A percentile compares a stretch with the other conserved stretches of the same genome.
Evolutionary conservation across 1,140 invertebrate genomes (phyloP).

Genomic region (Maconellicoccus hirsutus): DNA sequence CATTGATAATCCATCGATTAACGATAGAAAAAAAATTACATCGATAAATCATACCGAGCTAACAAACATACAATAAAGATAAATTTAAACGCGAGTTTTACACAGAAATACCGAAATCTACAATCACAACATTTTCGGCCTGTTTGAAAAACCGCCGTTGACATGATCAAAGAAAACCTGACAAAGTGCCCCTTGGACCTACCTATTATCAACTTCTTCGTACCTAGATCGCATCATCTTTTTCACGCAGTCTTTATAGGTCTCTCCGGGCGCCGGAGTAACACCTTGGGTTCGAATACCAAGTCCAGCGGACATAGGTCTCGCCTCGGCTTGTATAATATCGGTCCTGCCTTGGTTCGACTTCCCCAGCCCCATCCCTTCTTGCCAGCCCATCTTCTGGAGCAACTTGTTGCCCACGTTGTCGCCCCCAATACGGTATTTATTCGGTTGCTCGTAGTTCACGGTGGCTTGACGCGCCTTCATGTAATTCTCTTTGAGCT

Average conservation of each 20-base stretch:
- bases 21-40: too few species aligned
- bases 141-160: not conserved
- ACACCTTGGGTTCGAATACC: slow-evolving; percentile 61
- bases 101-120: too few species aligned
- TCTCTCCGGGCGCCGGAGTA: slow-evolving; percentile 64
- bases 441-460: slow-evolving; percentile 50
- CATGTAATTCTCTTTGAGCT: slow-evolving; percentile 53
- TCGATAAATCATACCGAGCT: too few species aligned
- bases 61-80: too few species aligned
- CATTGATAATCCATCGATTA: too few species aligned
- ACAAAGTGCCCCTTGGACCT: too few species aligned
- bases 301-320: slow-evolving; percentile 56
- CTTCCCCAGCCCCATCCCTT: slow-evolving; percentile 88
- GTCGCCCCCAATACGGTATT: slow-evolving; percentile 64
- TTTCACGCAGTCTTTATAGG: slow-evolving; percentile 82
- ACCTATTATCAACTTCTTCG: slow-evolving; percentile 46
- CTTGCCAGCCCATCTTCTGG: slow-evolving; percentile 98
- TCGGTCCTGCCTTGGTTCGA: slow-evolving; percentile 85
- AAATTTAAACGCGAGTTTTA: too few species aligned
- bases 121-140: too few species aligned
- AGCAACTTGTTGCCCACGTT: slow-evolving; percentile 87
- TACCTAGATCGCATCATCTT: slow-evolving; percentile 79
- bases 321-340: slow-evolving; percentile 66
- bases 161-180: too few species aligned
- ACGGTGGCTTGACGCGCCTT: slow-evolving; percentile 43